Base-by-base conservation (phyloP, 64 coral and sea anemone genomes). In the Catalaphyllia jardinei region DNA sequence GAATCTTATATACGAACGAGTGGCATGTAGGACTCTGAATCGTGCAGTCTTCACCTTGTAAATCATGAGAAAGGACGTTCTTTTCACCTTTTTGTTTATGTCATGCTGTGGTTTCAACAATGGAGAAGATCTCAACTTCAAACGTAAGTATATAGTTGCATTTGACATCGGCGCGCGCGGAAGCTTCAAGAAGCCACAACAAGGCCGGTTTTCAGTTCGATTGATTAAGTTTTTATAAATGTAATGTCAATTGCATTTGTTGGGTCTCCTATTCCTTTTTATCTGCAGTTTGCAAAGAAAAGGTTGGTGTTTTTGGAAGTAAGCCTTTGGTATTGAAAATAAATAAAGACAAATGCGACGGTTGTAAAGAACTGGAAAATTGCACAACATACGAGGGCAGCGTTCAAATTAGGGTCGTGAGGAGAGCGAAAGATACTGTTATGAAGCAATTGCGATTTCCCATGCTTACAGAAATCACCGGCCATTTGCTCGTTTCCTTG, bases 321-420 rank as follows among this genome's bases (percentile, higher is more conserved):
- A 15, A 22, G 13, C 55, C 60, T 71, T 18, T 85, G 63, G 59
- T 77, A 31, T 52, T 92, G 10, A 92, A 79, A 67, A 63, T 75
- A 72, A 1, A 30, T 55, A 51, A n/a, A 64, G 79, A 87, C 54
- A 73, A 29, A 69, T 98, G 95, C 15, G 30, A 17, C 4, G 86
- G 86, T n/a, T 98, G 95, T 73, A 11, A 67, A 62, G 7, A 29
- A 19, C 67, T 98, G 31, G 67, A 72, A 54, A 98, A 98, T 61
- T 98, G 95, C 80, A 92, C 95, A 39, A 92, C 95, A 18, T 94
- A 63, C 50, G 92, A 98, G 46, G 95, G 95, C 15, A 94, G 89
- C 31, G 52, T 98, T 16, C 95, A 94, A 63, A 86, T 98, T 39
- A 92, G 86, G 8, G 87, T 89, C 35, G 88, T 90, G 61, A 67